These are phyloP conservation scores for Pelmatolapia mariae DNA, from an alignment of 2,113 vertebrate species.

Conservation along the genomic window DNA sequence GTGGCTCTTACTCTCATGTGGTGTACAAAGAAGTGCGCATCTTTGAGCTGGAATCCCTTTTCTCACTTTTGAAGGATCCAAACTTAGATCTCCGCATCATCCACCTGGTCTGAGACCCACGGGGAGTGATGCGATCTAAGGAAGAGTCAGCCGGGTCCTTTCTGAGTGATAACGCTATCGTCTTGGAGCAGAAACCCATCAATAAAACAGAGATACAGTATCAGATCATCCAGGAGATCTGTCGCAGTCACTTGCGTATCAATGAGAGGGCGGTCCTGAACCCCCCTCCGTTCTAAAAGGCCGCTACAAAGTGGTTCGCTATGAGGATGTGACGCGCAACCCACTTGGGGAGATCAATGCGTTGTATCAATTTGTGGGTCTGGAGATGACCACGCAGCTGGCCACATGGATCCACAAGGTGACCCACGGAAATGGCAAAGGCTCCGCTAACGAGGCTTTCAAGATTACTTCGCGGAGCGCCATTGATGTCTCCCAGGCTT, in stretches of 20 bases:
- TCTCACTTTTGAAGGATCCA: conserved; percentile 83
- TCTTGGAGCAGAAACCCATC: too few relatives aligned
- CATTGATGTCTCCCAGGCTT: too few relatives aligned
- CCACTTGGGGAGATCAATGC: conserved; percentile 74
- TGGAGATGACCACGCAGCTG: too few relatives aligned
- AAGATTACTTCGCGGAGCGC: too few relatives aligned
- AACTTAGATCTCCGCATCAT: conserved; percentile 84
- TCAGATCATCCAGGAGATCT: conserved; percentile 84
- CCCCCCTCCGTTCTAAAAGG: conserved; percentile 78
- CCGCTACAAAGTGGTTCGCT: conserved; percentile 90
- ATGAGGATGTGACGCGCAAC: conserved; percentile 85
- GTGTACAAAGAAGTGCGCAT: conserved; percentile 92
- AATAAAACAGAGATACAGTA: conserved; percentile 67
- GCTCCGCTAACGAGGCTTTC: too few relatives aligned
- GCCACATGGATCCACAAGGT: too few relatives aligned
- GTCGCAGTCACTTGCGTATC: conserved; percentile 88
- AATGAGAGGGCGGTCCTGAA: conserved; percentile 79
- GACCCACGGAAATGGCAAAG: too few relatives aligned
- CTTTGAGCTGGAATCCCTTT: conserved; percentile 89
- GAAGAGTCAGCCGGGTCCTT: conserved; percentile 74
- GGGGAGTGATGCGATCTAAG: conserved; percentile 84
- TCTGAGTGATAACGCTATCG: conserved; percentile 24
- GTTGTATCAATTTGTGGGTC: conserved; percentile 68
- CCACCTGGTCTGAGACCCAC: conserved; percentile 90
- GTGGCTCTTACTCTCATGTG: conserved; percentile 84